Base-by-base conservation (phyloP, 2,113 vertebrate species). In the Ibidorhyncha struthersii region DNA sequence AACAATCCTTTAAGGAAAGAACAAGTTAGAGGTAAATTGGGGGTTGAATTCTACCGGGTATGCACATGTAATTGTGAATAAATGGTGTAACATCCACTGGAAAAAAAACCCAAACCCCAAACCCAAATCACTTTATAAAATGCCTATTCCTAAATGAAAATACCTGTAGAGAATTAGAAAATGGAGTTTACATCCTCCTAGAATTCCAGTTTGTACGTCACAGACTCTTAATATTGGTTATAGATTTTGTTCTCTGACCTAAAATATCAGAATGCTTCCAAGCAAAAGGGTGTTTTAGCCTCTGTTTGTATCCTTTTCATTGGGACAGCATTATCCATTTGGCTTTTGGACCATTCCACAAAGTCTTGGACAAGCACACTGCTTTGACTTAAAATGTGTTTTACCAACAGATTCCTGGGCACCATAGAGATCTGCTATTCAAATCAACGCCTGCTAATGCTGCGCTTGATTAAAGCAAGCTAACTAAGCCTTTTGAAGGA, bases 381-480 rank as follows among this genome's bases (percentile, higher is more conserved):
- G 49, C 55, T 71, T 79, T 78, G 79, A 82, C 82, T 55, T 88
- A 53, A 76, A 90, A 73, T 80, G 32, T 79, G 63, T 91, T 92
- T 93, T 82, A 89, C 55, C 34, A 69, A 63, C n/a, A 94, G 55
- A 91, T 90, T 93, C 74, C 63, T 74, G 74, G 32, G 47, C 78
- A 95, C 74, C 58, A 82, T 61, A 93, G 67, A 85, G 77, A 90
- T 49, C 61, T 87, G 58, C 58, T 80, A 6, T 59, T 91, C 71
- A 82, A 86, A 80, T 41, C 2, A 73, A 69, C 0, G 0, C 32
- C 29, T 69, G 89, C 61, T 94, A 67, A 41, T 6, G 4, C 7
- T 36, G 52, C 23, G 56, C 30, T 93, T 88, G 53, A 95, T 83
- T 91, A 91, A 79, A 91, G 81, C 80, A 88, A 97, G 67, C 67